Evolutionary conservation across 2,888 invertebrate species (phyloP).

Genomic region (Macrophya annulata): DNA sequence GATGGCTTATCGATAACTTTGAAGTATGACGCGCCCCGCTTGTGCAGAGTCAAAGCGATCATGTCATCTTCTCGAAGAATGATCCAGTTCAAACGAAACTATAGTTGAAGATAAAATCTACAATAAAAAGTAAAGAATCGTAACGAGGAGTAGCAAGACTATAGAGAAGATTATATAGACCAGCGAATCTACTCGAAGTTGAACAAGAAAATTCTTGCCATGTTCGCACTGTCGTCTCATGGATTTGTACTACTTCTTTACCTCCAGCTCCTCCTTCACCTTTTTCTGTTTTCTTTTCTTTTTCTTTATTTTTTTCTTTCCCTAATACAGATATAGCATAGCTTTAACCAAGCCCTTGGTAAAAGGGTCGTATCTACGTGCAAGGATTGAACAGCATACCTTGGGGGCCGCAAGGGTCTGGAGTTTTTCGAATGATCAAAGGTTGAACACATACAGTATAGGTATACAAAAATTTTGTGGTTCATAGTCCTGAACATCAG

Average conservation of each 20-base stretch:
- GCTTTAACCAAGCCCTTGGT: not conserved
- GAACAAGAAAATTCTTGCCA: slow-evolving; percentile 12
- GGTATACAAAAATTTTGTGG: slow-evolving; percentile 18
- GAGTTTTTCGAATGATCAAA: slow-evolving; percentile 38
- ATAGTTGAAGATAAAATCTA: not conserved
- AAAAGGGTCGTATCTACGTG: not conserved
- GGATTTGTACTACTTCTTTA: not conserved
- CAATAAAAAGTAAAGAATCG: not conserved
- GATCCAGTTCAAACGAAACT: not conserved
- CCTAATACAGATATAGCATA: slow-evolving; percentile 1
- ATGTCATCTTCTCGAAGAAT: not conserved
- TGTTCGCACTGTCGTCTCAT: not conserved
- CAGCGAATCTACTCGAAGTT: slow-evolving; percentile 9
- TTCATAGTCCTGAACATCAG: not conserved
- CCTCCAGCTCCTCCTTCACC: not conserved
- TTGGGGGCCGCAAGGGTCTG: not conserved
- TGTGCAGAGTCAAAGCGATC: not conserved
- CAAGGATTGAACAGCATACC: slow-evolving; percentile 21
- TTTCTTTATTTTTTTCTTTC: not conserved
- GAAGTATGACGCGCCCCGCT: not conserved
- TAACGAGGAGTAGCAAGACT: not conserved
- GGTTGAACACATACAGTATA: slow-evolving; percentile 7
- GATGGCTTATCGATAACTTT: not conserved
- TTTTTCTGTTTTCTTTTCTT: not conserved
- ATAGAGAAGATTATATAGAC: not conserved